phyloP scores from a whole-genome alignment of 2,113 vertebrate species.

The Siniperca chuatsi region DNA sequence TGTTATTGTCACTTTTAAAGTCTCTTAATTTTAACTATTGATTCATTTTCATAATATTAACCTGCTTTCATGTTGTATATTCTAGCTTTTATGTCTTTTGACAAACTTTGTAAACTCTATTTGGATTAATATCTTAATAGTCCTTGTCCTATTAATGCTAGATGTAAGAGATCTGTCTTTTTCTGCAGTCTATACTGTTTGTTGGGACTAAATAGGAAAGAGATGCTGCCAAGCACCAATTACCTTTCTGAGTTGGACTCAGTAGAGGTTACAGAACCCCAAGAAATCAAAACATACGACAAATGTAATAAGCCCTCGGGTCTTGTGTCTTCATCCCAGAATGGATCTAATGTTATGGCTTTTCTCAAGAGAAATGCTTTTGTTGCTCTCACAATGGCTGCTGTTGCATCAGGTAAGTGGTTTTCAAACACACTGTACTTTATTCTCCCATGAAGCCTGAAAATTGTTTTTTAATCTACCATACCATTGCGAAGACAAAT shows the following conservation, averaged over 20 bases:
- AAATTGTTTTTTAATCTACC: neutral
- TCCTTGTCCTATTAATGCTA: neutral
- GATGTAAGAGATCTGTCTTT: neutral
- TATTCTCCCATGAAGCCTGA: neutral
- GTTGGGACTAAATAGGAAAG: neutral
- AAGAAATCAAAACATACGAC: neutral
- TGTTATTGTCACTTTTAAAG: neutral
- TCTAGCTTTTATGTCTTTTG: neutral
- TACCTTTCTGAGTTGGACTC: neutral
- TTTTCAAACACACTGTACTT: neutral
- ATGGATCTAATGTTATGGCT: neutral
- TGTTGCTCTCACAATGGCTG: constrained; percentile 27
- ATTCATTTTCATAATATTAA: neutral
- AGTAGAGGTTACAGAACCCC: neutral
- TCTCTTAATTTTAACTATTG: neutral
- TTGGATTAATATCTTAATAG: neutral
- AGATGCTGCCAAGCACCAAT: neutral
- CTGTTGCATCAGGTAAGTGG: constrained; percentile 38
- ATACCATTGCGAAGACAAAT: neutral
- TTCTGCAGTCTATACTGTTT: neutral
- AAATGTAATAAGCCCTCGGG: too few relatives aligned
- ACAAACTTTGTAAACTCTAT: neutral
- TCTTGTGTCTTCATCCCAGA: neutral
- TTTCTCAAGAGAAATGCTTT: constrained; percentile 52
- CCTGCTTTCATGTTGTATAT: neutral